Conservation (phyloP, 1,140 invertebrate species). For the Nasonia longicornis region DNA sequence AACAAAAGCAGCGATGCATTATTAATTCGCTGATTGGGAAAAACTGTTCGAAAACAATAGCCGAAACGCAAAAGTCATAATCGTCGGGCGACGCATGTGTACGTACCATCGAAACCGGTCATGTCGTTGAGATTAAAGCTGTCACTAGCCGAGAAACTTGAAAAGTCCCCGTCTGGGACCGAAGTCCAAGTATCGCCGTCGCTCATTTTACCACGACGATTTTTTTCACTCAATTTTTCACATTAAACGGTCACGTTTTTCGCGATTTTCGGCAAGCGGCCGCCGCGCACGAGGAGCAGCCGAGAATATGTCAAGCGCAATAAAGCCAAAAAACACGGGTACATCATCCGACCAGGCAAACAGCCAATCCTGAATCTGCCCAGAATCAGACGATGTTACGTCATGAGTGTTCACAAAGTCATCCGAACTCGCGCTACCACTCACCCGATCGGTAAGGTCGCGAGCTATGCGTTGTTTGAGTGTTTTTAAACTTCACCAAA, state of each 20-base stretch:
- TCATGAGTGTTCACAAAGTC: slow-evolving; percentile 43
- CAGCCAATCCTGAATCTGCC: slow-evolving; percentile 54
- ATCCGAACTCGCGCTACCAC: neutral
- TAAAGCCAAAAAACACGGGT: slow-evolving; percentile 55
- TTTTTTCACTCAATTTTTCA: neutral
- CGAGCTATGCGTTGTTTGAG: neutral
- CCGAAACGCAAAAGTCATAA: neutral
- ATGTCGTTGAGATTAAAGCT: slow-evolving; percentile 65
- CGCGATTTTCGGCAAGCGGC: slow-evolving; percentile 8
- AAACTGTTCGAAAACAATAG: neutral
- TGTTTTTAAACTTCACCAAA: neutral
- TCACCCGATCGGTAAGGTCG: neutral
- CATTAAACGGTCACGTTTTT: slow-evolving; percentile 33
- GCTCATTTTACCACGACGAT: slow-evolving; percentile 54
- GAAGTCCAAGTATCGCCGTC: slow-evolving; percentile 60
- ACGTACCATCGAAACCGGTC: slow-evolving; percentile 65
- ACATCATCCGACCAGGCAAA: slow-evolving; percentile 55
- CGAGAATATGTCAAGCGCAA: slow-evolving; percentile 53
- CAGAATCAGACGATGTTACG: slow-evolving; percentile 62
- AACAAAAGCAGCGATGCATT: neutral
- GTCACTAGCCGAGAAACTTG: slow-evolving; percentile 59
- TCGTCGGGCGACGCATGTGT: neutral
- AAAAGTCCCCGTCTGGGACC: slow-evolving; percentile 61
- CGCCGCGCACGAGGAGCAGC: slow-evolving; percentile 7
- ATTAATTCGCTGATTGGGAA: neutral